These are phyloP conservation scores for Brachyhypopomus occidentalis DNA, from an alignment of 2,113 vertebrate species.

Conservation along the genomic window DNA sequence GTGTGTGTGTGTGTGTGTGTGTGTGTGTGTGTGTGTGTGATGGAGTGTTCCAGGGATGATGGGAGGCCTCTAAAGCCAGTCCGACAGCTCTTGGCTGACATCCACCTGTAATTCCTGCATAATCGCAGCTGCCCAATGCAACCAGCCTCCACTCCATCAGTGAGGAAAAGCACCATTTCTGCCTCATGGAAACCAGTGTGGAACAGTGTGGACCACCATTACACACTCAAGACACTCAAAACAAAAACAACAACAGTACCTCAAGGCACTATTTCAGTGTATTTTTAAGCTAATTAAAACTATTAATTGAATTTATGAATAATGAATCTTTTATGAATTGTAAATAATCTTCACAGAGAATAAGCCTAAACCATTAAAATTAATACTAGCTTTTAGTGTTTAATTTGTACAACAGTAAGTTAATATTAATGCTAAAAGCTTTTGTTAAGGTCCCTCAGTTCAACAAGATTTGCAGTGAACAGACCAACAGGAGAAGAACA, in stretches of 20 bases:
- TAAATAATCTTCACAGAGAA: neutral
- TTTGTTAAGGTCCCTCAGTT: neutral
- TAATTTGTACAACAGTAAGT: neutral
- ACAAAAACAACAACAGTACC: too few species aligned
- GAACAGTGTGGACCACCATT: neutral
- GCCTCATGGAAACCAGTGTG: neutral
- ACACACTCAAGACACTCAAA: too few species aligned
- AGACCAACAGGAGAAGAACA: neutral
- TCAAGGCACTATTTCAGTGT: too few species aligned
- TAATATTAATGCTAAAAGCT: slow-evolving; percentile 4
- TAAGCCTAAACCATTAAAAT: neutral
- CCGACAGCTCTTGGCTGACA: slow-evolving; percentile 24
- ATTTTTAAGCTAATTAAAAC: too few species aligned
- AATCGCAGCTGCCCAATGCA: neutral
- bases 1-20: too few species aligned
- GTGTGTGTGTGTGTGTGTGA: neutral
- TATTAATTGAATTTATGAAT: too few species aligned
- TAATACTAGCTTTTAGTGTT: neutral
- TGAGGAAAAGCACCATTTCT: neutral
- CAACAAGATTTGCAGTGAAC: neutral
- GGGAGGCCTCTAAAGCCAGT: slow-evolving; percentile 21
- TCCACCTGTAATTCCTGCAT: neutral
- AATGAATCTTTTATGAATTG: too few species aligned
- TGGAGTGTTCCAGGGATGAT: neutral
- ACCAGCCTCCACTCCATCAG: neutral